Evolutionary conservation across 2,888 invertebrate species (phyloP), one percentile per base, ranked within the genome.

Genomic region (Ptychoptera albimana): DNA sequence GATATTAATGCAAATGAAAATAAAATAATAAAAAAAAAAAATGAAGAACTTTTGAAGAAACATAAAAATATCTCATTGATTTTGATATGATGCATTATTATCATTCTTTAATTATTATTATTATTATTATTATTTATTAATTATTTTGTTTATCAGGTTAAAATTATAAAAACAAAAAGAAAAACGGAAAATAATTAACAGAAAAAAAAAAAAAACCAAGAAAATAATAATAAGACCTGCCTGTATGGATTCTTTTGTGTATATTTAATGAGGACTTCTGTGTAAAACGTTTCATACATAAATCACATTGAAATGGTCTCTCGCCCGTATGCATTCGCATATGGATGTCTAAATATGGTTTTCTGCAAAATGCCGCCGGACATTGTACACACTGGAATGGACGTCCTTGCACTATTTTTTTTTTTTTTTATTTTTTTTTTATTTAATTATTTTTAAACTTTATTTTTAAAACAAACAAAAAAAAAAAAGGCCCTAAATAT

Each of bases 191-290:
- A 36, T 12, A 12, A 36, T 12, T 5, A 36, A 12, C 8, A 5
- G 3, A 12, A 13, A 4, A 7, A 32, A 32, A 32, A 32, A 32
- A 32, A 4, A 32, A 3, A 11, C 4, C n/a, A 11, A 32, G 9
- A 32, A 32, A 9, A 8, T 7, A 9, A 36, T 29, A 29, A 42
- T 37, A 44, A 50, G 39, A 69, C 70, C 60, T 56, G 71, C 73
- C 73, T 58, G 82, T 81, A 68, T 84, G 84, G 55, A 81, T 80
- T 60, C 82, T 69, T 68, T 81, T 82, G 68, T 83, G 83, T 57
- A 82, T 83, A 63, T 83, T 83, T 55, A 84, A 70, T 55, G 82
- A 82, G 53, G 82, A 82, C 64, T 83, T 82, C 68, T 84, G 83
- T 53, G 82, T 82, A 64, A 83, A 84, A 48, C 81, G 72, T 61